Evolutionary conservation across 2,113 vertebrate genomes (phyloP), one percentile per base, ranked within the genome.

Genomic region (Prunella fulvescens): DNA sequence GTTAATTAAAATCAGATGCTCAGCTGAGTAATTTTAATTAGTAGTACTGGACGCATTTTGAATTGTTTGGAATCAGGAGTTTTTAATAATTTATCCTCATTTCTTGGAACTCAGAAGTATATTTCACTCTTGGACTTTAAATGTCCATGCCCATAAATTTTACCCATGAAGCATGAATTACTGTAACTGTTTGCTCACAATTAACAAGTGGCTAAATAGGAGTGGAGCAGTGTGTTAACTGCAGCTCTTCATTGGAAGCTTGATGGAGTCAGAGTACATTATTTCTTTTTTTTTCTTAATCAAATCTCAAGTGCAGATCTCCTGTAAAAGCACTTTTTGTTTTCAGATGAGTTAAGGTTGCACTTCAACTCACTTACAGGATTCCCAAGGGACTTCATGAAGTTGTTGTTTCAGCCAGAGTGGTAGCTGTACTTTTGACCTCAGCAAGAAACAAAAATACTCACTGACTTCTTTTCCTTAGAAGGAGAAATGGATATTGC

Each of bases 1-100:
- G 28, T 96, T 97, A 96, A 95, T 92, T 96, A 94, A 95, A 94
- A 74, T 90, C 81, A 91, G 81, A 97, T 92, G 69, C 57, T 78
- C 54, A 71, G 80, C 51, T 33, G 90, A 94, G 57, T 69, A 92
- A 94, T 89, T 84, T 88, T 96, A 92, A 96, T 97, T 94, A 96
- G 82, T 72, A 50, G 58, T 28, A 40, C 58, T 69, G 91, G 67
- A 50, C 69, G 64, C 28, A 90, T 94, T 96, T 93, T 82, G 72
- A 76, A 90, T 84, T 92, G 35, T 48, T 42, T 90, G 92, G 81
- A 88, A 90, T n/a, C 22, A 89, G 80, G 58, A 92, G 19, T 69
- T 93, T 95, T 95, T 56, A 93, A 67, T 96, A 93, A 88, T 87
- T 97, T 90, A 96, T 87, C 47, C 62, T 78, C 35, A 74, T 90